Percentiles rank a stretch among this genome's conserved stretches.
Evolutionary conservation across 2,888 invertebrate genomes (phyloP).

Genomic region (Cancer borealis): DNA sequence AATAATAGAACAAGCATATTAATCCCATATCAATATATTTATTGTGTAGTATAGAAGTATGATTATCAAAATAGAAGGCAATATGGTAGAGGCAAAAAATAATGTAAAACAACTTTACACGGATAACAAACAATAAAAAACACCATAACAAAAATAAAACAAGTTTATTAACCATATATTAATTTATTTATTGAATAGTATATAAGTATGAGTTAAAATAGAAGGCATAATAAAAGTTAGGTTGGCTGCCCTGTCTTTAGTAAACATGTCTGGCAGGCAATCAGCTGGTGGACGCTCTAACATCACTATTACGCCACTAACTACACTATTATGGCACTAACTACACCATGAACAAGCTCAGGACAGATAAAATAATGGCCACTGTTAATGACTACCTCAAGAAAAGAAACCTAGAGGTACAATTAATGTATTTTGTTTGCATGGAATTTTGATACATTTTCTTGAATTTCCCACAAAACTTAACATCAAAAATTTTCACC

Average conservation of each 20-base stretch:
- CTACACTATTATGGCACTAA: constrained; percentile 55
- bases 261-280: constrained; percentile 69
- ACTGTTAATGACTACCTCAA: constrained; percentile 73
- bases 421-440: neutral
- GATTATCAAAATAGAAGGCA: too few relatives aligned
- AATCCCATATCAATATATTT: too few relatives aligned
- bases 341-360: constrained; percentile 73
- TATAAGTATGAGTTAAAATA: neutral
- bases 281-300: constrained; percentile 54
- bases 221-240: neutral
- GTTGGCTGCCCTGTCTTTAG: constrained; percentile 62
- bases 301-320: constrained; percentile 42
- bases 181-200: too few relatives aligned
- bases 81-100: too few relatives aligned
- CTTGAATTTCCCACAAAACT: too few relatives aligned
- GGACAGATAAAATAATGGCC: constrained; percentile 72
- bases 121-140: too few relatives aligned
- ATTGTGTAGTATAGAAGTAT: too few relatives aligned
- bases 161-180: too few relatives aligned
- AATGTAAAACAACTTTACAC: too few relatives aligned
- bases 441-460: neutral
- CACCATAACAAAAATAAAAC: too few relatives aligned
- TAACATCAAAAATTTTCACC: too few relatives aligned
- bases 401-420: constrained; percentile 75
- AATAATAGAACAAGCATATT: too few relatives aligned